Conservation (phyloP, 2,797 vertebrate genomes). For the Chelidonichthys spinosus region DNA sequence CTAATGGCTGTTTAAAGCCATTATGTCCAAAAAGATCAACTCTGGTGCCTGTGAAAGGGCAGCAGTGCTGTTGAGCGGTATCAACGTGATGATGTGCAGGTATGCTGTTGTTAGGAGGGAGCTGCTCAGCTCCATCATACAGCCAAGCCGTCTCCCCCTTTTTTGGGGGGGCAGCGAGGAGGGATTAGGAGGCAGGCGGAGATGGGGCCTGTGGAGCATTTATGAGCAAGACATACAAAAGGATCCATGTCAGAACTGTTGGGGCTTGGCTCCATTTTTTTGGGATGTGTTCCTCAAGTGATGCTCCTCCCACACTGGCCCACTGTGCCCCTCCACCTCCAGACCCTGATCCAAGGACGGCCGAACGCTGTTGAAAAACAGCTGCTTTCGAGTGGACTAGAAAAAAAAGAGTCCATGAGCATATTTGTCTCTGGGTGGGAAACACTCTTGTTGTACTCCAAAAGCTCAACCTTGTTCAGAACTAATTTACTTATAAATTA, state of each 20-base stretch:
- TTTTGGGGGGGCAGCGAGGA: conserved; percentile 61
- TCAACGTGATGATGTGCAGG: conserved; percentile 83
- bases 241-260: conserved; percentile 64
- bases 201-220: conserved; percentile 75
- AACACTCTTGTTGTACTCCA: conserved; percentile 18
- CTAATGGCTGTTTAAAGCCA: conserved; percentile 84
- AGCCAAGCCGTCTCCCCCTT: conserved; percentile 55
- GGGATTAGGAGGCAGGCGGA: conserved; percentile 69
- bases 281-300: conserved; percentile 65
- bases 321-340: conserved; percentile 60
- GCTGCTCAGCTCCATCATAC: conserved; percentile 63
- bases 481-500: conserved; percentile 1
- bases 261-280: conserved; percentile 51
- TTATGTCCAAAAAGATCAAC: conserved; percentile 84
- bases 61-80: conserved; percentile 67
- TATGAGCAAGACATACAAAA: conserved; percentile 64
- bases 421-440: conserved; percentile 49
- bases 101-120: conserved; percentile 70
- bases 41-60: conserved; percentile 70
- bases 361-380: conserved; percentile 76
- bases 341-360: conserved; percentile 68
- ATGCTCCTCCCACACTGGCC: conserved; percentile 67
- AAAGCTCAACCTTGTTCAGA: conserved; percentile 23
- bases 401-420: conserved; percentile 55
- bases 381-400: conserved; percentile 70